Base-by-base conservation (phyloP, 2,113 vertebrate genomes). In the Rhadina sibilatrix region DNA sequence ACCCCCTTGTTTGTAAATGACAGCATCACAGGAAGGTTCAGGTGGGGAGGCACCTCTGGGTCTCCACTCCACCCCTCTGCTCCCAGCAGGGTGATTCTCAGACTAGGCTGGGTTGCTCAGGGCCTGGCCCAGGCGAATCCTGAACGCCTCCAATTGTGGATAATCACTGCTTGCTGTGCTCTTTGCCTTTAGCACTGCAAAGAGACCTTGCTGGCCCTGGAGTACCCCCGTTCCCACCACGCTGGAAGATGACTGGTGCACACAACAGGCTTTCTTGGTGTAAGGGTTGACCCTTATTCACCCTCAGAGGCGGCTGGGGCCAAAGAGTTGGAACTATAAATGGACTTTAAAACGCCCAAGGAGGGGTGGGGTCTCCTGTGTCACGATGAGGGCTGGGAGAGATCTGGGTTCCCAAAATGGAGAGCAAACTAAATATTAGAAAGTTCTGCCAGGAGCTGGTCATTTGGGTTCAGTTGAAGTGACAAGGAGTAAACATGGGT, bases 191-290 rank as follows among this genome's bases (percentile, higher is more conserved):
- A 49, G 60, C 46, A 17, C 46, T 28, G 24, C 78, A 40, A 9
- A 38, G 66, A 76, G 23, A 20, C 13, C 40, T 24, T 1, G 1
- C 30, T 64, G 59, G 21, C 52, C 65, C 72, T 25, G n/a, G 52
- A 57, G 38, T 4, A 14, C 2, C 13, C 24, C 15, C 0, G 0
- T 35, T 56, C 35, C 44, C 35, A 47, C 31, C 12, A 1, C 1
- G 7, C 50, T 25, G 76, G 21, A 61, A 47, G 52, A 23, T 6
- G 50, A 15, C 65, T 30, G 33, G 78, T 42, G 50, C 38, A 5
- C 3, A 12, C 24, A 52, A n/a, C 30, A 56, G 25, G 33, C 27
- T 68, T 22, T 31, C 30, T 8, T 42, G 42, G 20, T 30, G 16
- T 30, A 24, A 66, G 44, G 44, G 21, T 22, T 53, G 30, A 12